Conservation (phyloP, 1,140 invertebrate genomes). For the Diabrotica virgifera region DNA sequence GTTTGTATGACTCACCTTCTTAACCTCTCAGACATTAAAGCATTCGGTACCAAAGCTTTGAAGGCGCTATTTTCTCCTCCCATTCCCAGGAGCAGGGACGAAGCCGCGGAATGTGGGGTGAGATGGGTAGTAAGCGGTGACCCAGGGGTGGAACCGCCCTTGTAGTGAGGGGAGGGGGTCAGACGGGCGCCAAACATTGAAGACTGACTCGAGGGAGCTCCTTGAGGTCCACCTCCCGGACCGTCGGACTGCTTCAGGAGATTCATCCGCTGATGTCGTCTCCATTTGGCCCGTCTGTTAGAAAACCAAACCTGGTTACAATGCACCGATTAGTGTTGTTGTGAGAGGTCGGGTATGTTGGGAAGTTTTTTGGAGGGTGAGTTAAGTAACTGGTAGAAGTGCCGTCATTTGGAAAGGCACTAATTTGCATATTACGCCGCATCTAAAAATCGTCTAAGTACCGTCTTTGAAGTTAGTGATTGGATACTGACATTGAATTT, state of each 20-base stretch:
- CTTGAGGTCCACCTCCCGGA: constrained; percentile 37
- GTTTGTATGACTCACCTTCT: constrained; percentile 24
- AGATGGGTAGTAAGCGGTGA: constrained; percentile 42
- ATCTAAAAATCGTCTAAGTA: too few relatives aligned
- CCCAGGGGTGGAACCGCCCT: constrained; percentile 49
- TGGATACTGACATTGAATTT: too few relatives aligned
- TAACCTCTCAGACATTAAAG: constrained; percentile 43
- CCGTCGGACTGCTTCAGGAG: constrained; percentile 70
- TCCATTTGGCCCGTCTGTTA: constrained; percentile 97
- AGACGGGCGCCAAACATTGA: constrained; percentile 48
- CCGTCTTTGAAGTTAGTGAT: too few relatives aligned
- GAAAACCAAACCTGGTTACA: constrained; percentile 91
- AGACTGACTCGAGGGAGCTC: constrained; percentile 43
- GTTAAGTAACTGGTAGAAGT: too few relatives aligned
- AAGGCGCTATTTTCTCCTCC: constrained; percentile 86
- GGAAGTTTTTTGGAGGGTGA: not conserved
- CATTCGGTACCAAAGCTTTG: constrained; percentile 61
- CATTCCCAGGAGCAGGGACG: constrained; percentile 55
- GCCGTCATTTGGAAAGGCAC: too few relatives aligned
- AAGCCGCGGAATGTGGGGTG: constrained; percentile 23
- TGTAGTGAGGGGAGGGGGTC: constrained; percentile 46
- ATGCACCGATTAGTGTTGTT: constrained; percentile 11
- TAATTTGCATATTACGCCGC: too few relatives aligned
- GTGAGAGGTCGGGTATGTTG: constrained; percentile 6
- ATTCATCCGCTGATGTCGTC: constrained; percentile 92